phyloP scores from a whole-genome alignment of 2,888 invertebrate species.

The Lithophane ornitopus region DNA sequence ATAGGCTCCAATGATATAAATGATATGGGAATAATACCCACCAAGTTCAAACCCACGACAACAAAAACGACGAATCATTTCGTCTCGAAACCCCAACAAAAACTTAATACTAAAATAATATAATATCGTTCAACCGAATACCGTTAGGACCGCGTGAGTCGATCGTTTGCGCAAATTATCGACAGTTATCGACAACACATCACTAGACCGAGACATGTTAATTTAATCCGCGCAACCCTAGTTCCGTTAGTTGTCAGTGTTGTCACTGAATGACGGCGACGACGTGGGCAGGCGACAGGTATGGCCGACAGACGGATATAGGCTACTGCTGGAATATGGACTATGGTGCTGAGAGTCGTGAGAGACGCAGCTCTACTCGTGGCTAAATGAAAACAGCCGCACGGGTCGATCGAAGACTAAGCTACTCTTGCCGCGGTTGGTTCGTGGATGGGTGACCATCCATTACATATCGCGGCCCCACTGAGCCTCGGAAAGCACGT shows the following conservation, averaged over 20 bases:
- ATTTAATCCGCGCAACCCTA: slow-evolving; percentile 50
- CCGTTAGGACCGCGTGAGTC: slow-evolving; percentile 57
- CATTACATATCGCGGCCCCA: neutral
- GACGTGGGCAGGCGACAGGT: neutral
- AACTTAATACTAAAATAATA: slow-evolving; percentile 12
- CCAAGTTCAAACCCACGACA: neutral
- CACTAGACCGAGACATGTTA: slow-evolving; percentile 58
- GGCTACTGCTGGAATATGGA: neutral
- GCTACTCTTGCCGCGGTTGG: neutral
- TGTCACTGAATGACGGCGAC: slow-evolving; percentile 29
- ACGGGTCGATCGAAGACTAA: neutral
- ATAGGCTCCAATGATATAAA: neutral
- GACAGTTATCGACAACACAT: slow-evolving; percentile 60
- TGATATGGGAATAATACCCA: neutral
- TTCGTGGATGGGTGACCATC: neutral
- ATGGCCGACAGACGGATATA: neutral
- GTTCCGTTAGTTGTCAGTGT: slow-evolving; percentile 56
- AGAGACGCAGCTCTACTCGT: neutral
- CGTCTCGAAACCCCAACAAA: neutral
- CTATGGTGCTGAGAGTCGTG: neutral
- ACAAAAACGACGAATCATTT: neutral
- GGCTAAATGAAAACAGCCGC: neutral
- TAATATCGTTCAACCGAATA: slow-evolving; percentile 33
- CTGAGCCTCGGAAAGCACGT: neutral
- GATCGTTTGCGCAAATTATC: slow-evolving; percentile 62